phyloP scores from a whole-genome alignment of 2,797 vertebrate genomes.

The Sciurus carolinensis region DNA sequence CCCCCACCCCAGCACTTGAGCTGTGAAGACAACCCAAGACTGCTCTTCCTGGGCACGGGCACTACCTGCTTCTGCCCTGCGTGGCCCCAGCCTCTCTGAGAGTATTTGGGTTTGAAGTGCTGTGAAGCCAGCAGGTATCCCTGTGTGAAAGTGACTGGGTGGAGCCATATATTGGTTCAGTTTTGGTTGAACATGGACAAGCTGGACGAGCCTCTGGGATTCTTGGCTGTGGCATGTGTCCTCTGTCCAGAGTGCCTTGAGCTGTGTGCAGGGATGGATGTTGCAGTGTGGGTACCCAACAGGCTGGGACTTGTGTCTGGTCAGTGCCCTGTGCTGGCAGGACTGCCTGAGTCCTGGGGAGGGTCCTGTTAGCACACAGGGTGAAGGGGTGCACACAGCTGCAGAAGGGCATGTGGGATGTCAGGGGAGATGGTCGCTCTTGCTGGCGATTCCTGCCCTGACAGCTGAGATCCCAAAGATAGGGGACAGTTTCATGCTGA shows the following conservation, averaged over 20 bases:
- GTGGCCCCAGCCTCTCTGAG: not conserved
- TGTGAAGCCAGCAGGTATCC: not conserved
- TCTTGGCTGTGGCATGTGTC: not conserved
- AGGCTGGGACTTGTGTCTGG: no score
- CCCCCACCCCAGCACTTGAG: not conserved
- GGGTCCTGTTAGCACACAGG: no score
- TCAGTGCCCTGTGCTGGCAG: not conserved
- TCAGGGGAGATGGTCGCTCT: no score
- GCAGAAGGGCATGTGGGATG: not conserved
- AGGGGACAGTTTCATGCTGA: not conserved
- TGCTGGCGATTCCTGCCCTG: no score
- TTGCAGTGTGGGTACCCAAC: fast-evolving
- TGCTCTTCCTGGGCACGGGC: not conserved
- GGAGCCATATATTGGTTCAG: not conserved
- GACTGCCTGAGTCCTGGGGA: not conserved
- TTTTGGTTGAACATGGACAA: not conserved
- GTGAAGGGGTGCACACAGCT: not conserved
- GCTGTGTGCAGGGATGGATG: not conserved
- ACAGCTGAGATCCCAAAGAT: not conserved
- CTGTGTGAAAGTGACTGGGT: not conserved
- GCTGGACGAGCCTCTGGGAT: not conserved
- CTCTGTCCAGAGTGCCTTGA: not conserved
- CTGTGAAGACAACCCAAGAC: not conserved
- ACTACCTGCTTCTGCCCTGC: not conserved
- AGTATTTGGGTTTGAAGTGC: no score